Percentiles rank a stretch among this genome's conserved stretches.
phyloP scores from a whole-genome alignment of 1,140 invertebrate species.

The Lutraria rhynchaena region DNA sequence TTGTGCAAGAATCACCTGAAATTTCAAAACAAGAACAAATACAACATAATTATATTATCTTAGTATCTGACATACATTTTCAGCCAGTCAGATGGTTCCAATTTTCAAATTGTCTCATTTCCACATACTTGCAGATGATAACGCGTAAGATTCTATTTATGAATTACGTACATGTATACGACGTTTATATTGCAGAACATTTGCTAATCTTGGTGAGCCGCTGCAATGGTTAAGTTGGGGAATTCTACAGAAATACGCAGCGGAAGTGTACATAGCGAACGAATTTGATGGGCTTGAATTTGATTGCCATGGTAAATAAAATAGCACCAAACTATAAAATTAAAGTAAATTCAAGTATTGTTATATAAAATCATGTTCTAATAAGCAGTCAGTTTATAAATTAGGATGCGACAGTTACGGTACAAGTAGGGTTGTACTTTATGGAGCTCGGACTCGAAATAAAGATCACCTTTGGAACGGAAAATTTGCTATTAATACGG shows the following conservation, averaged over 20 bases:
- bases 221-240: conserved; percentile 65
- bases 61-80: too few species aligned
- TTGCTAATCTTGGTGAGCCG: conserved; percentile 35
- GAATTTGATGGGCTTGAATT: conserved; percentile 68
- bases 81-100: too few species aligned
- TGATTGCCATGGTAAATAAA: conserved; percentile 51
- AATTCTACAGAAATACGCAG: conserved; percentile 69
- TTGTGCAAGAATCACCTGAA: too few species aligned
- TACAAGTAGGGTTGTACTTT: neutral
- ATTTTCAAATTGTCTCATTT: too few species aligned
- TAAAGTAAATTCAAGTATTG: neutral
- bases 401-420: neutral
- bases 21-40: too few species aligned
- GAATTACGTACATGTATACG: too few species aligned
- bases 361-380: neutral
- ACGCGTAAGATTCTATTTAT: too few species aligned
- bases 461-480: too few species aligned
- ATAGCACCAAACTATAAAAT: neutral
- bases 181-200: conserved; percentile 21
- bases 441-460: too few species aligned
- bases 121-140: too few species aligned
- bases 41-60: too few species aligned
- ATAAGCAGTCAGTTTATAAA: neutral
- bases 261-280: conserved; percentile 69
- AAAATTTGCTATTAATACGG: too few species aligned